Base-by-base conservation (phyloP, 2,113 vertebrate genomes). In the Urocitellus parryii region DNA sequence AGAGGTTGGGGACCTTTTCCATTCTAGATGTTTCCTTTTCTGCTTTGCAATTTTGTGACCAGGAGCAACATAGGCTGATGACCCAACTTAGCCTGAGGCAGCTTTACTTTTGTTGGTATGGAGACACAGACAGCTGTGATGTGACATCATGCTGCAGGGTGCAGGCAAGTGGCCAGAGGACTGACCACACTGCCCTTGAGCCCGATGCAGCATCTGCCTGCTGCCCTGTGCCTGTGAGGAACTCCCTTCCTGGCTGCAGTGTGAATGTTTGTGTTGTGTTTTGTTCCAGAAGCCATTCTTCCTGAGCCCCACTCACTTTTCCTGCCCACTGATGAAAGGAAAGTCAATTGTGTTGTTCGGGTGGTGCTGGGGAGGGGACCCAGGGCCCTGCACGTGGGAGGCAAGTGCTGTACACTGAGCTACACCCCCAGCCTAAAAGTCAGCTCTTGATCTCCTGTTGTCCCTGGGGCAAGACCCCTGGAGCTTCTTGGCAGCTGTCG, bases 61-160 rank as follows among this genome's bases (percentile, higher is more conserved):
- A 37, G 61, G 29, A 34, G 37, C 8, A 34, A 53, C 13, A 12
- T 7, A 12, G 1, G 0, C 34, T 42, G 5, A 9, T 78, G 22
- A 18, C 37, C 1, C 2, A 27, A 22, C 84, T 72, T n/a, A 20
- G 32, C 96, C 84, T 68, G 16, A 34, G 53, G 61, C 11, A 25
- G 51, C 12, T 27, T 70, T 32, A 8, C 58, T 76, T 73, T 37
- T 63, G 37, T 70, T 72, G 53, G 34, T 42, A 3, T 56, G 17
- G 73, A 83, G 34, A 32, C 34, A 2, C 0, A 11, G 56, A 5
- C 0, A 4, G 24, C 6, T 0, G 17, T 39, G 18, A 11, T 25
- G 51, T 25, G 89, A 11, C 22, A 0, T n/a, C 48, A 1, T 39
- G 72, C 48, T 22, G 56, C 56, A 13, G 29, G 9, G 7, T 1